phyloP scores from a whole-genome alignment of 2,888 invertebrate species.

The Ochropacha duplaris region DNA sequence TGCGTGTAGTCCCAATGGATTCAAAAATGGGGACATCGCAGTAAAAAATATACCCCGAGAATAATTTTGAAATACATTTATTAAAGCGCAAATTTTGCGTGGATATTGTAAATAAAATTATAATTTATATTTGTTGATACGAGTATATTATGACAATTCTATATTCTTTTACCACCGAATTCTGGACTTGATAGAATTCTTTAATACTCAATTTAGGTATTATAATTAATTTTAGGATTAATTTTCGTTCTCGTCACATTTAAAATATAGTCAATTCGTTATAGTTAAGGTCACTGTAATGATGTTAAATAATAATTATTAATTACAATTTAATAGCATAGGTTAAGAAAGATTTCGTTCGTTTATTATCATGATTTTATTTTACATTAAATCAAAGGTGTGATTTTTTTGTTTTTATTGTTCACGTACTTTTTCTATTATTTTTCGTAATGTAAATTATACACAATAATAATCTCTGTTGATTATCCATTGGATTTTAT shows the following conservation, averaged over 20 bases:
- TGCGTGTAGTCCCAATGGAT: not conserved
- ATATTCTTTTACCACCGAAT: slow-evolving; percentile 67
- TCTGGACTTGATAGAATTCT: slow-evolving; percentile 48
- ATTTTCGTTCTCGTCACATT: slow-evolving; percentile 68
- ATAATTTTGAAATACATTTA: not conserved
- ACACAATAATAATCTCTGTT: not conserved
- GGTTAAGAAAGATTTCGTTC: not conserved
- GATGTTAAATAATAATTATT: slow-evolving; percentile 26
- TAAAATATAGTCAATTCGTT: slow-evolving; percentile 66
- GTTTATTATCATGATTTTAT: not conserved
- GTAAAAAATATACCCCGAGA: no score
- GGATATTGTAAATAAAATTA: not conserved
- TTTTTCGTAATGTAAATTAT: not conserved
- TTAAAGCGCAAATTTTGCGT: not conserved
- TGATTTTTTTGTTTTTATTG: not conserved
- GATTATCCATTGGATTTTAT: not conserved
- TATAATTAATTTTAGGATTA: slow-evolving; percentile 37
- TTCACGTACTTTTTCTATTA: not conserved
- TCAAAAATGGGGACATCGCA: no score
- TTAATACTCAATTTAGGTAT: slow-evolving; percentile 62
- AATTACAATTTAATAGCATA: slow-evolving; percentile 12
- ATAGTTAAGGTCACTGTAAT: slow-evolving; percentile 48
- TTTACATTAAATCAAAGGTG: not conserved
- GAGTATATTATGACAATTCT: slow-evolving; percentile 41
- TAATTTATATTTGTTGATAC: slow-evolving; percentile 21